Conservation (phyloP, 2,888 invertebrate species). For the Meiosimyza decipiens region DNA sequence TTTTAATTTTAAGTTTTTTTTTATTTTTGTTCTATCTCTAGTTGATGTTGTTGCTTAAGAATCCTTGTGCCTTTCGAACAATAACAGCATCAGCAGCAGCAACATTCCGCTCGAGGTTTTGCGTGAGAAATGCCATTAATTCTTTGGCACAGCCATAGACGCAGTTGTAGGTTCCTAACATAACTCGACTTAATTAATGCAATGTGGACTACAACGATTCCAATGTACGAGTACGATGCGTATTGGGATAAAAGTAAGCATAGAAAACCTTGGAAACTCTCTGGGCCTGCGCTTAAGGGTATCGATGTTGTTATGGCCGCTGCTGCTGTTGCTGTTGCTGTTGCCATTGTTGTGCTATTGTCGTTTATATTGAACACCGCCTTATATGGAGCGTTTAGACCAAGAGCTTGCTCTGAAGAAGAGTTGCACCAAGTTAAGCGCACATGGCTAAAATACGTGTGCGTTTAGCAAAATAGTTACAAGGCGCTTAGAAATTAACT, state of each 20-base stretch:
- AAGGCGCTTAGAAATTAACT: slow-evolving; percentile 46
- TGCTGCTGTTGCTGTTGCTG: slow-evolving; percentile 3
- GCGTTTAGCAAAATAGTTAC: slow-evolving; percentile 46
- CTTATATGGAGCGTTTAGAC: slow-evolving; percentile 29
- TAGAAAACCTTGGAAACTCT: too few species aligned
- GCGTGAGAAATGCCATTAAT: slow-evolving; percentile 37
- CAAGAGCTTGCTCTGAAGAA: slow-evolving; percentile 7
- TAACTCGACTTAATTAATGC: slow-evolving; percentile 35
- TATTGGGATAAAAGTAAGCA: too few species aligned
- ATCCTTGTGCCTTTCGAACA: background rate
- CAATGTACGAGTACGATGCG: background rate
- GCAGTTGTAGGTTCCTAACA: slow-evolving; percentile 15
- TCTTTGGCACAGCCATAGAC: slow-evolving; percentile 6
- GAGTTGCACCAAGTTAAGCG: background rate
- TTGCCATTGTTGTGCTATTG: background rate
- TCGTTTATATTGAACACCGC: slow-evolving; percentile 3
- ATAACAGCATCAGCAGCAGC: background rate
- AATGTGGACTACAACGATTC: background rate
- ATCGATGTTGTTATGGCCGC: slow-evolving; percentile 1
- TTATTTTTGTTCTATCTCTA: background rate
- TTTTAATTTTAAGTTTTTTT: background rate
- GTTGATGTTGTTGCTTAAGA: background rate
- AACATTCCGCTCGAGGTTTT: slow-evolving; percentile 27
- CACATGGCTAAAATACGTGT: slow-evolving; percentile 11
- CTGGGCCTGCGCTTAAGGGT: too few species aligned